Evolutionary conservation across 2,888 invertebrate species (phyloP), one percentile per base, ranked within the genome.

Genomic region (Nebria brevicollis): DNA sequence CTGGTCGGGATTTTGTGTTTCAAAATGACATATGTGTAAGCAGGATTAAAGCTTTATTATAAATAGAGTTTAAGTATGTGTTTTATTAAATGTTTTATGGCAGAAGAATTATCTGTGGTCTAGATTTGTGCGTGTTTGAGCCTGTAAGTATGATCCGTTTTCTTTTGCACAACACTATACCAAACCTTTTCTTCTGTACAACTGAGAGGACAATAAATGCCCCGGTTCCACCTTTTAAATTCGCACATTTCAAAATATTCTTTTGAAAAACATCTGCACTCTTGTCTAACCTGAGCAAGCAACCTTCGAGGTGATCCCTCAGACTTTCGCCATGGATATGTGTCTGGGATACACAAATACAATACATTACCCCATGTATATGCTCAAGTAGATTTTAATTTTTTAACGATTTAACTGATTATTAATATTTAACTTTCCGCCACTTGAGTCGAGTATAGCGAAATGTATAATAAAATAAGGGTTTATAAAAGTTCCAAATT

Each of bases 191-290:
- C 15, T 68, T 68, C n/a, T 68, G 15, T 68, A 15, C 13, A 25
- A 11, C 68, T 13, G 25, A 68, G 54, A 54, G 25, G 20, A 68
- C 77, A 77, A 77, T 77, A 64, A 34, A 68, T 68, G 68, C 73
- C 72, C 20, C 25, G 26, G 77, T 42, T 75, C 79, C 66, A 79
- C 79, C 79, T 79, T 79, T 79, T 79, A 79, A 79, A 79, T 79
- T 79, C 74, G 79, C 79, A 79, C 79, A 79, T 79, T 79, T 79
- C 74, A 74, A 73, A 74, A 73, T 79, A 79, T 79, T 68, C 79
- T 73, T 79, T 70, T 77, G 66, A 70, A n/a, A 74, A 79, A 79
- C 79, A 79, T 79, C 79, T 79, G 79, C 79, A 66, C 66, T 54
- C 54, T 54, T 54, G 54, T 54, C 54, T 54, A 54, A 54, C 54